Percentiles rank a stretch among this genome's conserved stretches.
These are phyloP conservation scores for Falco naumanni DNA, from an alignment of 2,797 vertebrate species.

Conservation along the genomic window DNA sequence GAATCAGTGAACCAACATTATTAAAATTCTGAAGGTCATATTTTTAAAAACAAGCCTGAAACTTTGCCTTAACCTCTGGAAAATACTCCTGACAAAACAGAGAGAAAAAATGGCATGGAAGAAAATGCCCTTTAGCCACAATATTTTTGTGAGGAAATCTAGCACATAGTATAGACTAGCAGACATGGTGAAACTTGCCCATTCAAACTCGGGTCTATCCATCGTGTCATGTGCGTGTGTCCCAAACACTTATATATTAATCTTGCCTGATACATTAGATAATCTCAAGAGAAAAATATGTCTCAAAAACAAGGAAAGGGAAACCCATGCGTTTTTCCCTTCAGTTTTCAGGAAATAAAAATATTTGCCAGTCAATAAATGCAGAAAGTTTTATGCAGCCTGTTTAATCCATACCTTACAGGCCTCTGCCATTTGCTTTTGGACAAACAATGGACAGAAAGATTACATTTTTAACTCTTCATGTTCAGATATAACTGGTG, in stretches of 20 bases:
- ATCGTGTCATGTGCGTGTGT: too few relatives aligned
- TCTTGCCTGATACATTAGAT: neutral
- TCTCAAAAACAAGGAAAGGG: neutral
- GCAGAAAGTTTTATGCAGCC: neutral
- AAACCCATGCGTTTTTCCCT: neutral
- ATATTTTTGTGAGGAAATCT: rapidly evolving
- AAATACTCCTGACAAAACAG: neutral
- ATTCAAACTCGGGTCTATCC: neutral
- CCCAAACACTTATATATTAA: neutral
- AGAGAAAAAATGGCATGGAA: neutral
- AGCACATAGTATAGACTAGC: neutral
- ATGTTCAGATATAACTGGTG: neutral
- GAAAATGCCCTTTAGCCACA: neutral
- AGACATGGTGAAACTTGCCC: neutral
- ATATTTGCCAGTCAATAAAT: neutral
- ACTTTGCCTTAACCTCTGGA: neutral
- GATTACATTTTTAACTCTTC: neutral
- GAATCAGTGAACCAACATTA: neutral
- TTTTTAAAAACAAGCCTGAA: neutral
- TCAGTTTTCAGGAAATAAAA: neutral
- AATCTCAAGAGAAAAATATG: neutral
- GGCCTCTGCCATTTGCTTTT: neutral
- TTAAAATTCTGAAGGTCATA: neutral
- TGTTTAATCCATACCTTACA: neutral
- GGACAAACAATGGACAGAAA: neutral